phyloP scores from a whole-genome alignment of 2,113 vertebrate genomes.

The Thinocorus orbignyianus region DNA sequence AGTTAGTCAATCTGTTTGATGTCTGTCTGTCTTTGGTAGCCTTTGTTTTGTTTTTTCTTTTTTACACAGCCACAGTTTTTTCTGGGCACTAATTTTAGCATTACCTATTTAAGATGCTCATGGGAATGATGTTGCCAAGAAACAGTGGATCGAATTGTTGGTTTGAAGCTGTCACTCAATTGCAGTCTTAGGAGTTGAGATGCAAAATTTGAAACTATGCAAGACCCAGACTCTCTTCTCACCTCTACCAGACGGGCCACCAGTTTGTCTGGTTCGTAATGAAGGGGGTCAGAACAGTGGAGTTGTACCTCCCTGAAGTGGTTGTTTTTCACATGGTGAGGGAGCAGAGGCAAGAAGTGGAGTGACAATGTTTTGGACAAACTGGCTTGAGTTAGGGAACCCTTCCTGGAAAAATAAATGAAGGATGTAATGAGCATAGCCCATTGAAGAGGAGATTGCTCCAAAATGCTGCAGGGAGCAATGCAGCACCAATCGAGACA shows the following conservation, averaged over 20 bases:
- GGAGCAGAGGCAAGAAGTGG: neutral
- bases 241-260: neutral
- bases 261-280: neutral
- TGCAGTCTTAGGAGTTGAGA: neutral
- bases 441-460: neutral
- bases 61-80: neutral
- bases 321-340: neutral
- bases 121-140: neutral
- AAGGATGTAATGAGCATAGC: neutral
- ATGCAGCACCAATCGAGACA: neutral
- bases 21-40: neutral
- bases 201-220: neutral
- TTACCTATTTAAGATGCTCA: neutral
- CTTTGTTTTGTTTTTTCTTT: neutral
- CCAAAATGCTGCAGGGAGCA: neutral
- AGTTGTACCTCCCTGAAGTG: neutral
- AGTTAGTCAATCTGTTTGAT: neutral
- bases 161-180: neutral
- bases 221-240: neutral
- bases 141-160: neutral
- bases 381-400: neutral
- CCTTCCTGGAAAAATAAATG: neutral
- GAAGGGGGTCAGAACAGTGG: fast-evolving
- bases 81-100: neutral
- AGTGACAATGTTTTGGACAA: neutral